phyloP scores from a whole-genome alignment of 2,888 invertebrate species.

The Agriotes lineatus region DNA sequence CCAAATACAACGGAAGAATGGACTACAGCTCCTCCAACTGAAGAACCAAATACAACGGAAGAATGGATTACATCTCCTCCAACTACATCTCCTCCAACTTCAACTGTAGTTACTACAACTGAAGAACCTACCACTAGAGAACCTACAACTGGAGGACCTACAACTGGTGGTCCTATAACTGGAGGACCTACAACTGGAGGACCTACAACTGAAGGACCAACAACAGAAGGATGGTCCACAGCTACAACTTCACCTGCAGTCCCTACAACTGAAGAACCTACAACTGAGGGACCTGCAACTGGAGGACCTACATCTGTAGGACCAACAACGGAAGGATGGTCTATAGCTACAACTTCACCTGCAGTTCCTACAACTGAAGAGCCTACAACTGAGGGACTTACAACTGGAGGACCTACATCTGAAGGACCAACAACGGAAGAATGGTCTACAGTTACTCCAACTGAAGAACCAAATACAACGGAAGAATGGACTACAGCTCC shows the following conservation, averaged over 20 bases:
- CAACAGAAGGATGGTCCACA: neutral
- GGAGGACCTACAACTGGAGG: neutral
- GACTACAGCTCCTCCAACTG: too few species aligned
- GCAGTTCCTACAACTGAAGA: too few species aligned
- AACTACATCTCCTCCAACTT: too few species aligned
- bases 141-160: too few species aligned
- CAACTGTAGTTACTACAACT: too few species aligned
- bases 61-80: too few species aligned
- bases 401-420: neutral
- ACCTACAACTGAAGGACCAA: neutral
- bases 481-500: neutral
- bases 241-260: too few species aligned
- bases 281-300: neutral
- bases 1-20: neutral
- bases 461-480: neutral
- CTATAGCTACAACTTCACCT: too few species aligned
- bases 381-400: neutral
- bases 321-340: neutral
- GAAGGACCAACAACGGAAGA: too few species aligned
- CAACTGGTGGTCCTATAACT: neutral
- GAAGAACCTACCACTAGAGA: too few species aligned
- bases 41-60: neutral
- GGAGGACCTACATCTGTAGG: neutral
- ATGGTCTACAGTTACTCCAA: too few species aligned
- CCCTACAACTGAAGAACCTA: too few species aligned